Evolutionary conservation across 2,113 vertebrate species (phyloP).

Genomic region (Trochalopteron elliotii): DNA sequence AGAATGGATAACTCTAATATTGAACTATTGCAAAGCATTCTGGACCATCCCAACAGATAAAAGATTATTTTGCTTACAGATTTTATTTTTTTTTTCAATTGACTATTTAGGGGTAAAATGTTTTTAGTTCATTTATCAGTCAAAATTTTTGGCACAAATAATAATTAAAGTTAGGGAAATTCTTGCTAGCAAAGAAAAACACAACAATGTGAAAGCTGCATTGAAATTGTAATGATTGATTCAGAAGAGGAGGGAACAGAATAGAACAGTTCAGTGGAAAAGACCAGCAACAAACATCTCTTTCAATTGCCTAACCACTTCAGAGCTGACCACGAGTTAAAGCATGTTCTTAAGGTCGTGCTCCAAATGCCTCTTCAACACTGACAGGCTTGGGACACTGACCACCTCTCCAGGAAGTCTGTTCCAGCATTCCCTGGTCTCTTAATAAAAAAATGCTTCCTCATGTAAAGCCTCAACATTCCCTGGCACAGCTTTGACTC

Average conservation of each 20-base stretch:
- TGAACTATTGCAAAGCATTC: neutral
- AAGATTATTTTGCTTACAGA: neutral
- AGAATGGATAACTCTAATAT: neutral
- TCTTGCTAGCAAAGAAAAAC: neutral
- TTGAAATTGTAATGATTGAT: neutral
- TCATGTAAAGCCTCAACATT: neutral
- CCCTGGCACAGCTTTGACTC: neutral
- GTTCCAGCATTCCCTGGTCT: neutral
- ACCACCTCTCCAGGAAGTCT: neutral
- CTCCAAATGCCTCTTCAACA: neutral
- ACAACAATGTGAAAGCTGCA: neutral
- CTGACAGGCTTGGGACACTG: neutral
- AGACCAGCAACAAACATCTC: rapidly evolving
- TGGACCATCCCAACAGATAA: neutral
- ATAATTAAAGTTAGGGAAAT: neutral
- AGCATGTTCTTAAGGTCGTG: neutral
- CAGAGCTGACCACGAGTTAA: neutral
- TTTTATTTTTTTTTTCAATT: neutral
- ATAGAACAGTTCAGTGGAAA: neutral
- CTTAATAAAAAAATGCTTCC: neutral
- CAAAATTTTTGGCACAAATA: neutral
- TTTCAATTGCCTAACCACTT: neutral
- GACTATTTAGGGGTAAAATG: rapidly evolving
- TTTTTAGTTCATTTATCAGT: neutral
- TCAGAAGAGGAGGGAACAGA: neutral